phyloP scores from a whole-genome alignment of 2,797 vertebrate genomes.

The Sibirionetta formosa region DNA sequence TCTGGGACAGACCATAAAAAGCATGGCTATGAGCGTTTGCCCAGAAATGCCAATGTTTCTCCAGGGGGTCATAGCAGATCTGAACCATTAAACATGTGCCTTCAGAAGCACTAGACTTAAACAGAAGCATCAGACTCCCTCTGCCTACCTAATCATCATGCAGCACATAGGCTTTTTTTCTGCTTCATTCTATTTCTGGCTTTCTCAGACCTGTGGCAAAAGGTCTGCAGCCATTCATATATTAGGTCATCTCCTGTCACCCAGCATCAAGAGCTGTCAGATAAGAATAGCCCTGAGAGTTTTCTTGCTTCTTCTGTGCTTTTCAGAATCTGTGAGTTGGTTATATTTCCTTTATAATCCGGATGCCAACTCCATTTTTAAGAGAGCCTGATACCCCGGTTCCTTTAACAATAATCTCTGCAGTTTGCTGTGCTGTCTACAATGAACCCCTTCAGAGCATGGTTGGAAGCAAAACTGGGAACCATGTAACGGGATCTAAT shows the following conservation, averaged over 20 bases:
- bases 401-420: not conserved
- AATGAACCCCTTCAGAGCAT: not conserved
- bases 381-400: not conserved
- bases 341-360: not conserved
- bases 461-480: not conserved
- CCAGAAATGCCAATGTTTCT: constrained; percentile 12
- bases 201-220: not conserved
- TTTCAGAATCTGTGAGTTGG: not conserved
- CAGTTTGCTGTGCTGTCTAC: not conserved
- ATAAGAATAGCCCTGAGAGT: not conserved
- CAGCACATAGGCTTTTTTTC: not conserved
- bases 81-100: not conserved
- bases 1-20: not conserved
- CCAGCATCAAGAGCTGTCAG: not conserved
- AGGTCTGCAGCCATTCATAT: not conserved
- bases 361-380: not conserved
- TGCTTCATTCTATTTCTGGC: not conserved
- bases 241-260: not conserved
- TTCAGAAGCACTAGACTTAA: not conserved
- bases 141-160: not conserved
- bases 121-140: not conserved
- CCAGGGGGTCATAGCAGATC: not conserved
- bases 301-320: not conserved
- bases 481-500: not conserved
- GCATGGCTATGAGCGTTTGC: not conserved